Evolutionary conservation across 1,140 invertebrate genomes (phyloP).

Genomic region (Harlomillsia oculata): DNA sequence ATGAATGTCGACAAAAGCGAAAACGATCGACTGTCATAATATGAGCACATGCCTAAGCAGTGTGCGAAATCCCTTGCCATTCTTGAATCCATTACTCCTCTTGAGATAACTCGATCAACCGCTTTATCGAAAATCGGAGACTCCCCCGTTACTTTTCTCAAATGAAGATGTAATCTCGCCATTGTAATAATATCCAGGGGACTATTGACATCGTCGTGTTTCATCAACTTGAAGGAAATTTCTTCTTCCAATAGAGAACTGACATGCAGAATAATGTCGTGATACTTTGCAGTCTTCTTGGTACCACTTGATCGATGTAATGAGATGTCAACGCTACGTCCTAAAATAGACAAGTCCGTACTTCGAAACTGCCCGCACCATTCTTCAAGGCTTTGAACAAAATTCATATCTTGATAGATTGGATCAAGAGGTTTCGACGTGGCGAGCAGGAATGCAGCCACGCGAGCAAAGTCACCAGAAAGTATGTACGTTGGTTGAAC

Average conservation of each 20-base stretch:
- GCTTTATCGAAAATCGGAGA: slow-evolving; percentile 16
- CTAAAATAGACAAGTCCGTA: slow-evolving; percentile 25
- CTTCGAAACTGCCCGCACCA: slow-evolving; percentile 27
- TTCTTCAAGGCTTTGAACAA: slow-evolving; percentile 21
- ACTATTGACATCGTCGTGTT: not conserved
- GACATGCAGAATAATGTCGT: slow-evolving; percentile 14
- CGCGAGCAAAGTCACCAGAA: slow-evolving; percentile 40
- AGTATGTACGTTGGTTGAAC: slow-evolving; percentile 30
- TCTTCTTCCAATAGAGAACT: slow-evolving; percentile 14
- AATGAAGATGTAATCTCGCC: not conserved
- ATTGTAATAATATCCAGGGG: slow-evolving; percentile 4
- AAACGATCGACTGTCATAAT: slow-evolving; percentile 4
- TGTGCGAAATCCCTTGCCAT: slow-evolving; percentile 4
- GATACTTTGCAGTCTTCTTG: slow-evolving; percentile 37
- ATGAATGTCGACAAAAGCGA: slow-evolving; percentile 2
- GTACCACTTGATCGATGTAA: slow-evolving; percentile 29
- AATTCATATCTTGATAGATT: slow-evolving; percentile 18
- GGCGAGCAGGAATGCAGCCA: slow-evolving; percentile 44
- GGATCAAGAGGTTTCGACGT: slow-evolving; percentile 36
- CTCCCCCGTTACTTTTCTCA: slow-evolving; percentile 12
- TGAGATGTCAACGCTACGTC: slow-evolving; percentile 20
- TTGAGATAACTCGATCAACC: not conserved
- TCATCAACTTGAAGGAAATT: not conserved
- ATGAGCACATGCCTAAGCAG: not conserved
- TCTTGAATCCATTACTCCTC: slow-evolving; percentile 9